Base-by-base conservation (phyloP, 53 echinoderm and acorn worm genomes). In the Temnopleurus reevesii region DNA sequence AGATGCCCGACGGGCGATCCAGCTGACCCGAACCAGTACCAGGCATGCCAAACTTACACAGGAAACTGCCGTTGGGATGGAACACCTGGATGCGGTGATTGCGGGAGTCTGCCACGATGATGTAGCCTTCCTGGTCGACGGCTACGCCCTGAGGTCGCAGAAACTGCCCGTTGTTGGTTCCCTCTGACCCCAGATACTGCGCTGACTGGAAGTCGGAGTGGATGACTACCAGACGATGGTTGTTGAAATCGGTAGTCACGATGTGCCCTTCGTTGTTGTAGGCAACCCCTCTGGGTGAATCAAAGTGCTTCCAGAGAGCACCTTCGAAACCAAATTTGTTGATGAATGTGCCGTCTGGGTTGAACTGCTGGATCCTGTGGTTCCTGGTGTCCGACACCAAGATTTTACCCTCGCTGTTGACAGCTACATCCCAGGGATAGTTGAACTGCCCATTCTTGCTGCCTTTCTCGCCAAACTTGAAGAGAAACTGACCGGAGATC, bases 361-460 rank as follows among this genome's bases (percentile, higher is more conserved):
- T 92, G 80, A 99, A 99, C 71, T 96, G 92, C 91, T 99, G 99
- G 80, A 99, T 99, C 33, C 99, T 92, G 89, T 99, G 99, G 56
- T 99, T 99, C 45, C 99, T 92, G 53, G 99, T 99, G 83, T 99
- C 99, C 33, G 99, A 99, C 45, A 99, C 99, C 49, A 99, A 91
- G 81, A 99, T 93, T 89, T 95, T 96, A 21, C 99, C 99, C 65
- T 94, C 94, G 29, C 83, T 94, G 90, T 94, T 99, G 49, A 94
- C 92, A 8, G 99, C 96, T 29, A 96, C 93, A 91, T 99, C 99
- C 99, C 99, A 99, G 1, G 99, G 99, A 84, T 99, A 99, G 91
- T 99, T 99, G 89, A 99, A 99, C 96, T 99, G 99, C 25, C 99
- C 99, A 76, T 96, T 99, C 91, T 99, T 99, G 34, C 95, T 94